Percentiles rank a stretch among this genome's conserved stretches.
Conservation (phyloP, 2,113 vertebrate species). For the Choloepus hoffmanni region DNA sequence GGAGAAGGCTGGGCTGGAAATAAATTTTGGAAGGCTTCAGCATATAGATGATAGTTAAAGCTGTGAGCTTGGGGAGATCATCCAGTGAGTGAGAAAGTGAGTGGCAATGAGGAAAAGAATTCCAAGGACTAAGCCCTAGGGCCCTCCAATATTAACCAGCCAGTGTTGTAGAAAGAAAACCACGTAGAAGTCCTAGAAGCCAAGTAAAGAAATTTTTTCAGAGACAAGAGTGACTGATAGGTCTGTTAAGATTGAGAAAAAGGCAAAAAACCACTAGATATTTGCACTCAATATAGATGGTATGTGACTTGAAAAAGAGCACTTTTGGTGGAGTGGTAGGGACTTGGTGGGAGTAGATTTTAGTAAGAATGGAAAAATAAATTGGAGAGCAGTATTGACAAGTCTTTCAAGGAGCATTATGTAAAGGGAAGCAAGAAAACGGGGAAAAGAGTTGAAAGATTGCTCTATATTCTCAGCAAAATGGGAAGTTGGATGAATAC, state of each 20-base stretch:
- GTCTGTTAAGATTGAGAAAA: background rate
- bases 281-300: background rate
- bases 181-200: background rate
- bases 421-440: background rate
- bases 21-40: background rate
- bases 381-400: background rate
- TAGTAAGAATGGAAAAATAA: background rate
- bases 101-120: background rate
- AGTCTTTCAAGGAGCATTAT: background rate
- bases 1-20: background rate
- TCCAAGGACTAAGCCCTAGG: background rate
- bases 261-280: background rate
- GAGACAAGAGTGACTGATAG: background rate
- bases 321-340: background rate
- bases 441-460: background rate
- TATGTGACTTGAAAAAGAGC: background rate
- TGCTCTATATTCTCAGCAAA: background rate
- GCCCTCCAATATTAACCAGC: background rate
- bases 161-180: conserved; percentile 2
- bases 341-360: background rate
- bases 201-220: background rate
- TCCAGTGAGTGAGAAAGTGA: background rate
- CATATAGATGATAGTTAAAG: background rate
- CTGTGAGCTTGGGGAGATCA: background rate
- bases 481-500: background rate